phyloP scores from a whole-genome alignment of 2,888 invertebrate genomes.

The Ommatoiulus sabulosus region DNA sequence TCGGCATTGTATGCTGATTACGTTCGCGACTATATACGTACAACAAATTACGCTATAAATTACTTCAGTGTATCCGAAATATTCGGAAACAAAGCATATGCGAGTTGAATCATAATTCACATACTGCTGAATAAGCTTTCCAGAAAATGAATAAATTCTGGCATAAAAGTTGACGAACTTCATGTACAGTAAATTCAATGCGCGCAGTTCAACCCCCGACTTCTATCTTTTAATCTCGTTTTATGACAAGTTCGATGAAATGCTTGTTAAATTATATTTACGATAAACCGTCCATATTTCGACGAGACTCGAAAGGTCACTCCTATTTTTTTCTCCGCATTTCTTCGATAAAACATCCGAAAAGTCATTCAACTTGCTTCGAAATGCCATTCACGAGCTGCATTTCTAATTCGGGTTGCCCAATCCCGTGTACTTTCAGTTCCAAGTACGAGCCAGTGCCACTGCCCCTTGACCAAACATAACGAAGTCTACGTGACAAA shows the following conservation, averaged over 20 bases:
- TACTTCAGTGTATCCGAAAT: no score
- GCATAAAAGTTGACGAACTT: not conserved
- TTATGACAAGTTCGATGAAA: not conserved
- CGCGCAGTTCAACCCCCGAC: not conserved
- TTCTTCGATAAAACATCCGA: not conserved
- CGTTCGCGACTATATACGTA: no score
- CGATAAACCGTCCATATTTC: not conserved
- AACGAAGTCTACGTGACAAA: not conserved
- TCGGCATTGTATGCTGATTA: no score
- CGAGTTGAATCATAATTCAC: no score
- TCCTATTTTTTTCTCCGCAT: not conserved
- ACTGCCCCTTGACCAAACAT: not conserved
- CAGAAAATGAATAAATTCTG: not conserved
- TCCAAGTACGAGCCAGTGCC: not conserved
- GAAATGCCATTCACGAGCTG: not conserved
- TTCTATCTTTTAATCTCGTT: not conserved
- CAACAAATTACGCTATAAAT: no score
- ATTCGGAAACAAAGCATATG: no score
- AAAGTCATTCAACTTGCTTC: not conserved
- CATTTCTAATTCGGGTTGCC: not conserved
- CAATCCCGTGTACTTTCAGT: not conserved
- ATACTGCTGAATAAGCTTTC: not conserved
- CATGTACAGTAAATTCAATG: not conserved
- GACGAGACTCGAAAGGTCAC: not conserved
- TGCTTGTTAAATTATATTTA: conserved; percentile 14